Evolutionary conservation across 1,140 invertebrate genomes (phyloP), one percentile per base, ranked within the genome.

Genomic region (Drosophila albomicans): DNA sequence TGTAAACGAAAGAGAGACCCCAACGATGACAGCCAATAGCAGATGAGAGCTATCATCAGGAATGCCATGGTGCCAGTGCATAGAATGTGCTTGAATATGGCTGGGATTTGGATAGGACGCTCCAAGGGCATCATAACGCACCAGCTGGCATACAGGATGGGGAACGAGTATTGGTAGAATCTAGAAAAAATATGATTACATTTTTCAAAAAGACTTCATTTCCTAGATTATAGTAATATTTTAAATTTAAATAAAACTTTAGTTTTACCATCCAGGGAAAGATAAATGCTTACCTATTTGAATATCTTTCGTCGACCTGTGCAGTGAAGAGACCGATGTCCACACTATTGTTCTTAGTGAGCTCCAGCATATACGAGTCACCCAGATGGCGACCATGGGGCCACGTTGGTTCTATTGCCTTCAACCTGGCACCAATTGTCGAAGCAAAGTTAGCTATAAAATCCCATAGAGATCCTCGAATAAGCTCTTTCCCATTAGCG

Each of bases 111-210:
- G 8, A 82, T 20, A 0, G 61, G 57, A 1, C 67, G 70, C 16
- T 87, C 84, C 28, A 74, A 4, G 0, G 84, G 84, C 61, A 88
- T 30, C 74, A 88, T 75, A 5, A 70, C 57, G 11, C 84, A 88
- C 85, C 80, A 88, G 16, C 30, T 62, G 0, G 35, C 25, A 43
- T 48, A 49, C 0, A 75, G 5, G 0, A 88, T 8, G 0, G 84
- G 84, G 46, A 75, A 88, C 5, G 77, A 69, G 15, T 78, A 78
- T 20, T 78, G 74, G 1, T 57, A 49, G 8, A 2, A 8, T 10
- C 35, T 32, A 10, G 35, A 38, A 38, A 38, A 38, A 38, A n/a
- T 51, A 62, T 4, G 20, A 25, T 25, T 25, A 25, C 0, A 25
- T 25, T 25, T 25, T 25, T 25, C 0, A 25, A 25, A 25, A 4